Evolutionary conservation across 2,113 vertebrate genomes (phyloP).

Genomic region (Stegostoma tigrinum): DNA sequence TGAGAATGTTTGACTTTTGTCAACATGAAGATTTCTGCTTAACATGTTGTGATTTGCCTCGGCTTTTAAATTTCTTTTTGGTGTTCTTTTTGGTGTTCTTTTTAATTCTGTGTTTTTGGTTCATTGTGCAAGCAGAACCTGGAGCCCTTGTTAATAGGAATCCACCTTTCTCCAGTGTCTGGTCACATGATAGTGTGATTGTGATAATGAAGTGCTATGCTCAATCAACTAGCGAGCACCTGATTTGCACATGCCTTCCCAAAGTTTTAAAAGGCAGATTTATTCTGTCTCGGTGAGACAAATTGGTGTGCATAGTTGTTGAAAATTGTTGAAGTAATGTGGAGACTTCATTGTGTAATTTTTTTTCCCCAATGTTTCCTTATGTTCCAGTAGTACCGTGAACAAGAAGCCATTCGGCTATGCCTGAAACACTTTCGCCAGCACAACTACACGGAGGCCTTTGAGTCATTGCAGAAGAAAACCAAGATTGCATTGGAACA

Average conservation of each 20-base stretch:
- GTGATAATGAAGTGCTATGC: neutral
- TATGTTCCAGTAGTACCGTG: conserved; percentile 86
- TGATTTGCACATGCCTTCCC: neutral
- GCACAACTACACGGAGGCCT: conserved; percentile 98
- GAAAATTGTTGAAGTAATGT: too few relatives aligned
- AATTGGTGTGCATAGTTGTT: neutral
- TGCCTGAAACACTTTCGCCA: conserved; percentile 97
- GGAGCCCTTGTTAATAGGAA: neutral
- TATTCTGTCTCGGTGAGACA: neutral
- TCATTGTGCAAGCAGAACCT: neutral
- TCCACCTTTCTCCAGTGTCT: neutral
- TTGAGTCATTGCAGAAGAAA: conserved; percentile 98
- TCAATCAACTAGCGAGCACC: neutral
- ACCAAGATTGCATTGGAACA: conserved; percentile 92
- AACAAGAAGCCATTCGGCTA: conserved; percentile 98
- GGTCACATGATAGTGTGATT: neutral
- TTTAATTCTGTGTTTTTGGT: neutral
- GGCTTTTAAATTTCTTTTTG: neutral
- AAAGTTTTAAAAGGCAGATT: neutral
- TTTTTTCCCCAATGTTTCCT: conserved; percentile 45
- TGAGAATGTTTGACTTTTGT: neutral
- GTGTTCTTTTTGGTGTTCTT: neutral
- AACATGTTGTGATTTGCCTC: neutral
- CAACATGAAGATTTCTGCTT: neutral
- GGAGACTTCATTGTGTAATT: neutral